A percentile compares a stretch with the other conserved stretches of the same genome.
These are phyloP conservation scores for Drosophila emarginata DNA, from an alignment of 2,888 invertebrate species.

Conservation along the genomic window DNA sequence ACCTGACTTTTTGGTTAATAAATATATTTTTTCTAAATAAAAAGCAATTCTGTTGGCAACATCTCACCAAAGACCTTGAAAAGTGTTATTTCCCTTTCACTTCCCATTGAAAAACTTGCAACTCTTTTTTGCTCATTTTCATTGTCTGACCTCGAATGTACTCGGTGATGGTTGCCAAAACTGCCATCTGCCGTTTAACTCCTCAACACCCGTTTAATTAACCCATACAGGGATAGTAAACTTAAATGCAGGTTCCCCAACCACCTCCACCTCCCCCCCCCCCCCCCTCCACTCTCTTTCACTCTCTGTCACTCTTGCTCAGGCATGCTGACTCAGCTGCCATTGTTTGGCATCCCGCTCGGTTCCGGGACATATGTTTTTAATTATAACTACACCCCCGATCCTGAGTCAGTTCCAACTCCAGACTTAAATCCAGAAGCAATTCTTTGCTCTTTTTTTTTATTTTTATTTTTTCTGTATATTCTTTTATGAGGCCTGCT, in stretches of 20 bases:
- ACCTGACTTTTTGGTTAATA: too few relatives aligned
- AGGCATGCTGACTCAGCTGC: slow-evolving; percentile 10
- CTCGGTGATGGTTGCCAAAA: background rate
- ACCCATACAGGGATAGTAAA: slow-evolving; percentile 45
- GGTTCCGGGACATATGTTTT: slow-evolving; percentile 70
- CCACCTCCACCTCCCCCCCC: too few relatives aligned
- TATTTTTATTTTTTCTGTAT: slow-evolving; percentile 17
- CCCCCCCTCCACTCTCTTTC: background rate
- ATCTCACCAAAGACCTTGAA: background rate
- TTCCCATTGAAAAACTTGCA: slow-evolving; percentile 6
- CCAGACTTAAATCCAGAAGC: slow-evolving; percentile 28
- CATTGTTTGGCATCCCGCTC: slow-evolving; percentile 2
- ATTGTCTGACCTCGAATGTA: background rate
- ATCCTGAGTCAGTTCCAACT: slow-evolving; percentile 23
- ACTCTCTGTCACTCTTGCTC: background rate
- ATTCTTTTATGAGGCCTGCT: background rate
- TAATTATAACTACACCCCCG: slow-evolving; percentile 60
- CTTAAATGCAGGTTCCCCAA: background rate
- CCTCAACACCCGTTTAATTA: slow-evolving; percentile 67
- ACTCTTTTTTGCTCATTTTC: background rate
- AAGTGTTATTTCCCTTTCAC: slow-evolving; percentile 7
- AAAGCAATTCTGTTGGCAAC: background rate
- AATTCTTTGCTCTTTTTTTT: slow-evolving; percentile 10
- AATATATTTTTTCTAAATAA: too few relatives aligned
- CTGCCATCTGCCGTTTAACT: slow-evolving; percentile 50